These are phyloP conservation scores for Chanos chanos DNA, from an alignment of 2,797 vertebrate species.

Conservation along the genomic window DNA sequence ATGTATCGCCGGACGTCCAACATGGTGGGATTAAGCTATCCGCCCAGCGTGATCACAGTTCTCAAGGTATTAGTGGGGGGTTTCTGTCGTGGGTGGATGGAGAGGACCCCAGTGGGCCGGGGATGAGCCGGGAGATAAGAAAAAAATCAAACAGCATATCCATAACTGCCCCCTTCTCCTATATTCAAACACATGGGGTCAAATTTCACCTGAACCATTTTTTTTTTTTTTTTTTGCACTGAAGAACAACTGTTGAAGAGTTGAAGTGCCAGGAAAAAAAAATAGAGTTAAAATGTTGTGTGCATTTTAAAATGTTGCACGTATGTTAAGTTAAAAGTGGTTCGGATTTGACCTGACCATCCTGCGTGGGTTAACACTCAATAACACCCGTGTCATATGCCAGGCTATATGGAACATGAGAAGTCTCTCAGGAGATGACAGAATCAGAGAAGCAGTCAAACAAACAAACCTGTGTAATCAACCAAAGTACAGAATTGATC, in stretches of 20 bases:
- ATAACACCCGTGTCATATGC: background rate
- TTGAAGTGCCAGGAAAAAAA: too few relatives aligned
- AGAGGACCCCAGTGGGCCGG: background rate
- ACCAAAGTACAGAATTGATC: constrained; percentile 28
- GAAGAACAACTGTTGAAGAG: too few relatives aligned
- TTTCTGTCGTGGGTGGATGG: too few relatives aligned
- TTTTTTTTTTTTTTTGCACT: too few relatives aligned
- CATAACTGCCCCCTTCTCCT: too few relatives aligned
- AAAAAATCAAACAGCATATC: too few relatives aligned
- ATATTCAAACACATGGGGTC: too few relatives aligned
- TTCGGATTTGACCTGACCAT: constrained; percentile 15
- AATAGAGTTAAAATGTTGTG: too few relatives aligned
- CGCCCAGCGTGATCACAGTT: constrained; percentile 83
- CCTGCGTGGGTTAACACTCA: background rate
- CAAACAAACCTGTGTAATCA: constrained; percentile 36
- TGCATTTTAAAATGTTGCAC: too few relatives aligned
- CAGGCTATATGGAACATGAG: background rate
- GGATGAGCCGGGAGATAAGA: too few relatives aligned
- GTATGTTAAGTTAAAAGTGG: too few relatives aligned
- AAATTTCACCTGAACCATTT: too few relatives aligned
- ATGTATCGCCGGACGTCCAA: constrained; percentile 93
- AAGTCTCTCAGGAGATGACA: background rate
- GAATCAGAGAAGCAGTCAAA: constrained; percentile 12
- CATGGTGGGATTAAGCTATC: constrained; percentile 89
- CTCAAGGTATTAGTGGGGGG: constrained; percentile 84